These are phyloP conservation scores for Neodiprion virginianus DNA, from an alignment of 1,140 invertebrate genomes.

Conservation along the genomic window DNA sequence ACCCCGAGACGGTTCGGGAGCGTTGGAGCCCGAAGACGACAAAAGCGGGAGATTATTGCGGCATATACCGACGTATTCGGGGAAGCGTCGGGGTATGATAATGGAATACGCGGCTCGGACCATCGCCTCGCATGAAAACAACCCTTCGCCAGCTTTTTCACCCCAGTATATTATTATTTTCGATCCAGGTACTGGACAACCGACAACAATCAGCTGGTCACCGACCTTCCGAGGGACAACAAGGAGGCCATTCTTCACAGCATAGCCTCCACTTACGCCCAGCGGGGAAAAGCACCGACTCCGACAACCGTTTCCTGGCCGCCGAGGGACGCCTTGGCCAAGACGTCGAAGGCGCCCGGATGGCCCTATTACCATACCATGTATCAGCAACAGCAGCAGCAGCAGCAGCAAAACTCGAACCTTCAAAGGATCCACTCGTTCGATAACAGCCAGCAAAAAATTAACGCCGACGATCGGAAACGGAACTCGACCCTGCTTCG, in stretches of 20 bases:
- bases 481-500: constrained; percentile 35
- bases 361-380: constrained; percentile 45
- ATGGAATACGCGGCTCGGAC: no score
- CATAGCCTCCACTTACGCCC: constrained; percentile 71
- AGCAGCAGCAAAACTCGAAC: constrained; percentile 3
- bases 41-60: background rate
- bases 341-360: constrained; percentile 9
- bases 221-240: constrained; percentile 70
- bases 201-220: constrained; percentile 50
- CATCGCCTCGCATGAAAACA: no score
- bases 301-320: constrained; percentile 29
- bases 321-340: background rate
- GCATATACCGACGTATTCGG: background rate
- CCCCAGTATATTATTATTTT: background rate
- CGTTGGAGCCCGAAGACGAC: background rate
- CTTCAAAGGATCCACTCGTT: constrained; percentile 48
- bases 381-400: background rate
- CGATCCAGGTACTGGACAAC: constrained; percentile 53
- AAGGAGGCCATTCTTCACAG: constrained; percentile 77
- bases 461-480: constrained; percentile 35
- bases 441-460: constrained; percentile 51
- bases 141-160: no score
- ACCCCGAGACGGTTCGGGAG: background rate
- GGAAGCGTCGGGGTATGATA: no score
- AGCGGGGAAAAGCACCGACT: constrained; percentile 56